Conservation (phyloP, 92 coral and sea anemone genomes). For the Scolanthus callimorphus region DNA sequence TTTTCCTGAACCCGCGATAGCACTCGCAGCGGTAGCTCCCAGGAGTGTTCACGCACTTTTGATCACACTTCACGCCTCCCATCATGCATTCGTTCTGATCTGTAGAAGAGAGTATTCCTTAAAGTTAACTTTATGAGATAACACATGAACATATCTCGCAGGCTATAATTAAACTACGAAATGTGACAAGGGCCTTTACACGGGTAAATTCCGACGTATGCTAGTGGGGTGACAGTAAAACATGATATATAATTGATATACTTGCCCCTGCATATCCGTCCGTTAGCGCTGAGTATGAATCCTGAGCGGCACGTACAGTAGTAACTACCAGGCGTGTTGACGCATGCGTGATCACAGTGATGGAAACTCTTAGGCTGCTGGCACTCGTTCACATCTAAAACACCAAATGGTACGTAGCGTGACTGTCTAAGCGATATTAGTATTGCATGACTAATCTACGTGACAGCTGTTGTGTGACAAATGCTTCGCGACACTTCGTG, state of each 20-base stretch:
- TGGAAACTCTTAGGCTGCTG: constrained; percentile 55
- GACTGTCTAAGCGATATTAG: too few species aligned
- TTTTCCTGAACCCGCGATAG: constrained; percentile 71
- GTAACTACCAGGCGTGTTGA: constrained; percentile 90
- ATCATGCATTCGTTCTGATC: constrained; percentile 89
- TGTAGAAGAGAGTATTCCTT: constrained; percentile 38
- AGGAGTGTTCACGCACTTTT: constrained; percentile 81
- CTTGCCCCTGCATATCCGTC: constrained; percentile 83
- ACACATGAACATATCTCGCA: too few species aligned
- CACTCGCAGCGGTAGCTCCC: constrained; percentile 88
- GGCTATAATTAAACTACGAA: too few species aligned
- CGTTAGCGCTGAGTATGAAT: constrained; percentile 85
- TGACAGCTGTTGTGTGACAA: background rate
- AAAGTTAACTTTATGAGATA: too few species aligned
- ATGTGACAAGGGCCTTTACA: too few species aligned
- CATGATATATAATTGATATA: too few species aligned
- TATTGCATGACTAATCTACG: background rate
- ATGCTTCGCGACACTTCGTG: background rate
- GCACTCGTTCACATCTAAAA: constrained; percentile 85
- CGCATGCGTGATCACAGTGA: constrained; percentile 84
- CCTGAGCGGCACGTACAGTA: constrained; percentile 83
- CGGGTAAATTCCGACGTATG: too few species aligned
- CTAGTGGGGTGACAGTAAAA: too few species aligned
- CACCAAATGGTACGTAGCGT: background rate
- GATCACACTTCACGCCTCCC: constrained; percentile 89